Conservation (phyloP, 2,113 vertebrate species). For the Agapornis roseicollis region DNA sequence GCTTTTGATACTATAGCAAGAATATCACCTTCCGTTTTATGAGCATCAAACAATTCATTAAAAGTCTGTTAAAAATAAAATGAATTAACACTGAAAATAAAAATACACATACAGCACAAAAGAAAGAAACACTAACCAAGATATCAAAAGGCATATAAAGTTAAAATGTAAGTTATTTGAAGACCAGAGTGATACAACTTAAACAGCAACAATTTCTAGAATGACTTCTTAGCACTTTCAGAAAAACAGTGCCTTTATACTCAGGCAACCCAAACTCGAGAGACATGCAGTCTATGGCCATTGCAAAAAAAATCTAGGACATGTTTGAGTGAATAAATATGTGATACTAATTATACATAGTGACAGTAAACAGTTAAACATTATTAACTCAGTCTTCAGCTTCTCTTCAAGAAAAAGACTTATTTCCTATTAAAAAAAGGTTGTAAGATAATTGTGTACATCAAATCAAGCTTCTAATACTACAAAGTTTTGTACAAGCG, state of each 20-base stretch:
- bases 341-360: not conserved
- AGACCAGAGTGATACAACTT: not conserved
- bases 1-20: constrained; percentile 94
- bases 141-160: not conserved
- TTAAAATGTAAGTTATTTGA: not conserved
- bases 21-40: constrained; percentile 93
- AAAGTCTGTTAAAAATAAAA: constrained; percentile 85
- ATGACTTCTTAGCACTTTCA: not conserved
- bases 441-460: not conserved
- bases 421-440: not conserved
- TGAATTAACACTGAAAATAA: constrained; percentile 19
- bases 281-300: not conserved
- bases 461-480: not conserved
- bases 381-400: not conserved
- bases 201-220: not conserved
- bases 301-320: not conserved
- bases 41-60: constrained; percentile 93
- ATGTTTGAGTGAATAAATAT: not conserved
- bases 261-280: not conserved
- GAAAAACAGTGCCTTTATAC: not conserved
- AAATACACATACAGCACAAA: not conserved
- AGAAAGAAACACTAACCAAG: not conserved
- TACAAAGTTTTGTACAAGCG: not conserved
- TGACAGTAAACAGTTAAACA: not conserved
- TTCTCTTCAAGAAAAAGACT: not conserved